These are phyloP conservation scores for Coranthus polyacanthus DNA, from an alignment of 2,797 vertebrate genomes.

Conservation along the genomic window DNA sequence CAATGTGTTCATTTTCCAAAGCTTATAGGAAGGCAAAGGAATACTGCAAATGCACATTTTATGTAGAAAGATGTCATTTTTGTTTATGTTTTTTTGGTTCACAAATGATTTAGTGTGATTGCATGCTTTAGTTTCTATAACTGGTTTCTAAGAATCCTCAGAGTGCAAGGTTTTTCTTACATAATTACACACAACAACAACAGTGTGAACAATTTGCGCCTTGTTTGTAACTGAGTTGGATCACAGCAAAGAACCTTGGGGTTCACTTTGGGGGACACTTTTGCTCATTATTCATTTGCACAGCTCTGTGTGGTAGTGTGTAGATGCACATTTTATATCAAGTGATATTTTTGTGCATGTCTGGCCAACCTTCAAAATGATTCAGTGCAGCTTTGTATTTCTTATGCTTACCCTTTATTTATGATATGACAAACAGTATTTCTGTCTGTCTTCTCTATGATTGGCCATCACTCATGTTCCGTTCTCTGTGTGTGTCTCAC, in stretches of 20 bases:
- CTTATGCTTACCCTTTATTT: slow-evolving; percentile 8
- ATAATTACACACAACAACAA: slow-evolving; percentile 37
- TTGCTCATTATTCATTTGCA: slow-evolving; percentile 4
- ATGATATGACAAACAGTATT: not conserved
- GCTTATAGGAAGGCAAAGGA: not conserved
- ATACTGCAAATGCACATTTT: not conserved
- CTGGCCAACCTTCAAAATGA: not conserved
- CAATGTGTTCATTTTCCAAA: slow-evolving; percentile 2
- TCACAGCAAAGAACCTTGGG: slow-evolving; percentile 10
- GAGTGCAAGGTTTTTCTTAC: slow-evolving; percentile 1
- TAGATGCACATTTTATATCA: slow-evolving; percentile 9
- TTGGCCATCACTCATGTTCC: slow-evolving; percentile 11
- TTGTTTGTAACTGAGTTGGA: slow-evolving; percentile 5
- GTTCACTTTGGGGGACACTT: not conserved
- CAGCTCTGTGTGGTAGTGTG: not conserved
- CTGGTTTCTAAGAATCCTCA: slow-evolving; percentile 28
- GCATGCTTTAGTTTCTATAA: slow-evolving; percentile 15
- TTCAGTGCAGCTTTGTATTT: not conserved
- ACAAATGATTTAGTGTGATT: slow-evolving; percentile 37
- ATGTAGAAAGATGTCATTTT: not conserved
- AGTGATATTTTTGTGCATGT: not conserved
- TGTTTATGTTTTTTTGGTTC: slow-evolving; percentile 14
- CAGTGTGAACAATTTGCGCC: slow-evolving; percentile 21
- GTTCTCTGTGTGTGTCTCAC: slow-evolving; percentile 19
- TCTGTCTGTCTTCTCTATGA: not conserved